phyloP scores from a whole-genome alignment of 2,797 vertebrate genomes.

The Allobates femoralis region DNA sequence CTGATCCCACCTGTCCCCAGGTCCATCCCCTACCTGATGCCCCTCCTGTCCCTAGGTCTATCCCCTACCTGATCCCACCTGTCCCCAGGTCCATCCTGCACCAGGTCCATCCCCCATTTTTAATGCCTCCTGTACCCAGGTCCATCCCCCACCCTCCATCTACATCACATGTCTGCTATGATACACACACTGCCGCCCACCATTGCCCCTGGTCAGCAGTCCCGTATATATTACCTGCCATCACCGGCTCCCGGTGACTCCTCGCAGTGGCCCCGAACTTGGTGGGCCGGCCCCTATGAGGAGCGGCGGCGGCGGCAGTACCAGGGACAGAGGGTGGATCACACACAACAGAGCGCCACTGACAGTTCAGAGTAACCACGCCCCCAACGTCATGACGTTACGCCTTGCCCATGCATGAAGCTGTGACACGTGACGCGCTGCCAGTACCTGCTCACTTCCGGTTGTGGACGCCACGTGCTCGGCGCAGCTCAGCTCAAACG shows the following conservation, averaged over 20 bases:
- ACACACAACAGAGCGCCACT: not conserved
- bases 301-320: not conserved
- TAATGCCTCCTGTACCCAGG: no score
- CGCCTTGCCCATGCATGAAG: slow-evolving; percentile 25
- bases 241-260: slow-evolving; percentile 6
- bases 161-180: no score
- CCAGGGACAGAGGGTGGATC: not conserved
- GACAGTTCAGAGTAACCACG: slow-evolving; percentile 34
- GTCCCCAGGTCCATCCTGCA: no score
- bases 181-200: not conserved
- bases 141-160: no score
- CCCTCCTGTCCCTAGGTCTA: no score
- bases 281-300: slow-evolving; percentile 27
- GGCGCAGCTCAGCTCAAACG: not conserved
- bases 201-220: not conserved
- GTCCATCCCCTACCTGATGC: no score
- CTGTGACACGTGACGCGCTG: not conserved
- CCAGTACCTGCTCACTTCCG: not conserved
- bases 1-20: no score
- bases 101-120: no score
- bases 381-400: slow-evolving; percentile 21
- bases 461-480: not conserved
- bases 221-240: slow-evolving; percentile 45
- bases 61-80: no score
- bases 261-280: slow-evolving; percentile 11